Evolutionary conservation across 2,888 invertebrate genomes (phyloP).

Genomic region (Synergus itoensis): DNA sequence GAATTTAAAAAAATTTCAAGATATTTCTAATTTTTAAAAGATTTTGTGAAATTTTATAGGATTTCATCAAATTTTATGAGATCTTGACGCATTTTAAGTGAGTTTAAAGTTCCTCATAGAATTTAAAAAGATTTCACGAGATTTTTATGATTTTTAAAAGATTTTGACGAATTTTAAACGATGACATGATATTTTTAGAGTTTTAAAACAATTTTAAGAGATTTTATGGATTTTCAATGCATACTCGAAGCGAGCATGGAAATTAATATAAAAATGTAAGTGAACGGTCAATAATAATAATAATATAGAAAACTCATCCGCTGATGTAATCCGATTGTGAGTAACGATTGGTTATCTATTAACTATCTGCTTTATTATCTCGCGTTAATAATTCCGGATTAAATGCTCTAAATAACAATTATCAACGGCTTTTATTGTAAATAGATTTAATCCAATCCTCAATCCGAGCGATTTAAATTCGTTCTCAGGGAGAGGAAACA

Average conservation of each 20-base stretch:
- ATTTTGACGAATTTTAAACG: too few species aligned
- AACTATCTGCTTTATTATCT: not conserved
- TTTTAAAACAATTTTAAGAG: too few species aligned
- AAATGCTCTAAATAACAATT: not conserved
- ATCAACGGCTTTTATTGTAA: not conserved
- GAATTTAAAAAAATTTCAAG: too few species aligned
- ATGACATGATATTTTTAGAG: too few species aligned
- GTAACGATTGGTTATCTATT: not conserved
- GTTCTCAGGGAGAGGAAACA: constrained; percentile 11
- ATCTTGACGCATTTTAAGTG: too few species aligned
- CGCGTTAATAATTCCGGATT: not conserved
- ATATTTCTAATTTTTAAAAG: too few species aligned
- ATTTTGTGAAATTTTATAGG: too few species aligned
- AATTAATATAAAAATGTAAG: not conserved
- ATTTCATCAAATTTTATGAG: too few species aligned
- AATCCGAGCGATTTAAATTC: not conserved
- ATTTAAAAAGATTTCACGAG: too few species aligned
- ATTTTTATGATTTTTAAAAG: too few species aligned
- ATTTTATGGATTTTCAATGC: not conserved
- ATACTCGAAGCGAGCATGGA: not conserved
- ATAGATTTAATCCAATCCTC: not conserved
- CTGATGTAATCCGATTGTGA: not conserved
- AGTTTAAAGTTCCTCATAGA: too few species aligned
- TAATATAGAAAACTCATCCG: not conserved
- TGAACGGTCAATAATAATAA: not conserved